Evolutionary conservation across 2,113 vertebrate genomes (phyloP).

Genomic region (Pituophis catenifer): DNA sequence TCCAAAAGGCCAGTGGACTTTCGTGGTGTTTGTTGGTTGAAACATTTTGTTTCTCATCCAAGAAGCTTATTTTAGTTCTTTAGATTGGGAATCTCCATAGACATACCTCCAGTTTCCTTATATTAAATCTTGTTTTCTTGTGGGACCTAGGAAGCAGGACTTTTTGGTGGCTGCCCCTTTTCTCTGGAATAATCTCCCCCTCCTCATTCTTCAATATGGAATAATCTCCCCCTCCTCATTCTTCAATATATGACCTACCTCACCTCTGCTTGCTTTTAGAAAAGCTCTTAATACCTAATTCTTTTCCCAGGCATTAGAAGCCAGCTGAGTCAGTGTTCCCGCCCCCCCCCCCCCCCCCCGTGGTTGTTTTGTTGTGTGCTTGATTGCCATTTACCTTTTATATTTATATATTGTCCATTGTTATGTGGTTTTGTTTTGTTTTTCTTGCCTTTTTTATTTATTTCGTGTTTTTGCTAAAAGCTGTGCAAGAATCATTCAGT

Average conservation of each 20-base stretch:
- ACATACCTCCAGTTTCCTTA: neutral
- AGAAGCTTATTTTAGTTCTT: neutral
- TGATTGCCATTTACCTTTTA: neutral
- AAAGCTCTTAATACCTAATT: neutral
- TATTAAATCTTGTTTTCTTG: neutral
- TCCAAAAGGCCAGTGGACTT: no score
- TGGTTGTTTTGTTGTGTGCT: neutral
- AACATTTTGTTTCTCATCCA: neutral
- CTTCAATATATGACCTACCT: neutral
- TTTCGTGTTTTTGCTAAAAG: neutral
- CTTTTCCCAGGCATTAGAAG: neutral
- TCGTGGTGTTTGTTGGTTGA: no score
- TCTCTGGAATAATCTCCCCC: neutral
- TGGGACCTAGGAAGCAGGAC: neutral
- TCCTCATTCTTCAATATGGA: neutral
- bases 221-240: neutral
- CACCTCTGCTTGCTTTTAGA: neutral
- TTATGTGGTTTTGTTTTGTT: neutral
- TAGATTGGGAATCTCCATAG: no score
- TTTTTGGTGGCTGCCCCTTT: neutral
- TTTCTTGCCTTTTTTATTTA: neutral
- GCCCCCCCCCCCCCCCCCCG: no score
- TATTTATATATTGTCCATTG: neutral
- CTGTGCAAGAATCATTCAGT: neutral
- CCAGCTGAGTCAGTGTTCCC: neutral